phyloP scores from a whole-genome alignment of 2,797 vertebrate species.

The Gorsachius magnificus region DNA sequence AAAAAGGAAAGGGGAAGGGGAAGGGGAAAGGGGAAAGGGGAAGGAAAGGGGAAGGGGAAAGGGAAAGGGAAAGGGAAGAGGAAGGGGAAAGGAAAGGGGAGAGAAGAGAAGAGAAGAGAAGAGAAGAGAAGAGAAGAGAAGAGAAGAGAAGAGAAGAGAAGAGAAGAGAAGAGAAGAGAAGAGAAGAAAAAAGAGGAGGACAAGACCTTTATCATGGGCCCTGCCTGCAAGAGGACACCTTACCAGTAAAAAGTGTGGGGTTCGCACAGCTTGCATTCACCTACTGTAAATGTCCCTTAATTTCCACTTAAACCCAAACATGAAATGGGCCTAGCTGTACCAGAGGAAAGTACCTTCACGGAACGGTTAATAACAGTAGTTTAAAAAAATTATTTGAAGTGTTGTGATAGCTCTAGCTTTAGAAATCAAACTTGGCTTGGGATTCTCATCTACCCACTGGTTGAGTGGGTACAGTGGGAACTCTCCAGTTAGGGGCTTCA shows the following conservation, averaged over 20 bases:
- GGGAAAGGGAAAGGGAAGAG: too few relatives aligned
- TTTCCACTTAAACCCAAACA: background rate
- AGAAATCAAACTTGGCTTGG: background rate
- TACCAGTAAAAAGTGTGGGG: background rate
- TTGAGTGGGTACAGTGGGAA: background rate
- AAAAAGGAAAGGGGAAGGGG: too few relatives aligned
- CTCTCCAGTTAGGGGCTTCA: background rate
- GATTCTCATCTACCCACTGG: background rate
- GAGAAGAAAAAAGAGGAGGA: too few relatives aligned
- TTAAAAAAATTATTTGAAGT: background rate
- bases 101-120: too few relatives aligned
- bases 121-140: too few relatives aligned
- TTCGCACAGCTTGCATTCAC: background rate
- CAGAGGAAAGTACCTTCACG: background rate
- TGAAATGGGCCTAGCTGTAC: background rate
- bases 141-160: background rate
- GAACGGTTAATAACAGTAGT: background rate
- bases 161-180: background rate
- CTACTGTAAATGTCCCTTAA: background rate
- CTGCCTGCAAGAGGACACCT: background rate
- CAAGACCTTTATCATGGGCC: background rate
- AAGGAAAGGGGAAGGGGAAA: fast-evolving
- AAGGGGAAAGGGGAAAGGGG: too few relatives aligned
- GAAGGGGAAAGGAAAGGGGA: too few relatives aligned
- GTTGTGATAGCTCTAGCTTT: background rate